Conservation (phyloP, 2,888 invertebrate species). For the Sesia apiformis region DNA sequence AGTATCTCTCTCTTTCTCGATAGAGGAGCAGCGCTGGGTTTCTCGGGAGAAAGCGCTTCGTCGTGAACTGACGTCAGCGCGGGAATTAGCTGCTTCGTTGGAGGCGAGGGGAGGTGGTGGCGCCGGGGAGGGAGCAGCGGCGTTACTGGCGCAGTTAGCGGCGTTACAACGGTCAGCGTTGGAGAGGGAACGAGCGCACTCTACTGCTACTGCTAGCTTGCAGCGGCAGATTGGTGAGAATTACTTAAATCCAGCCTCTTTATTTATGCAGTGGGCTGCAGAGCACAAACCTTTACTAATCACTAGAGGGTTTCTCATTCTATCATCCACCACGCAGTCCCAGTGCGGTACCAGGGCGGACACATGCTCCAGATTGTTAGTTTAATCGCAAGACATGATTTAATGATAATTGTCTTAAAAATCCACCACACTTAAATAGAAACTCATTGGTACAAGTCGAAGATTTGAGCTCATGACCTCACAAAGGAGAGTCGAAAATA, state of each 20-base stretch:
- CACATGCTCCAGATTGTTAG: no score
- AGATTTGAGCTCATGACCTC: no score
- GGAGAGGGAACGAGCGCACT: slow-evolving; percentile 34
- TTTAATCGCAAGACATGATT: no score
- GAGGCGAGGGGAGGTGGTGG: slow-evolving; percentile 17
- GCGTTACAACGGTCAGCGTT: slow-evolving; percentile 42
- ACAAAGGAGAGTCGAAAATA: no score
- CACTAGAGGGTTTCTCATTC: no score
- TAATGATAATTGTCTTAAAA: no score
- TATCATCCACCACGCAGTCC: no score
- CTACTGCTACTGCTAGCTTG: slow-evolving; percentile 11
- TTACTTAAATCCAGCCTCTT: not conserved
- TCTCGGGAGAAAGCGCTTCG: slow-evolving; percentile 45
- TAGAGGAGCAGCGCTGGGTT: slow-evolving; percentile 61
- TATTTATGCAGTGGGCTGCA: no score
- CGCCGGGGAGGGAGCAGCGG: slow-evolving; percentile 6
- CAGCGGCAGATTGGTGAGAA: slow-evolving; percentile 20
- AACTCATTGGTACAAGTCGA: no score
- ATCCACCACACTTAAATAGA: no score
- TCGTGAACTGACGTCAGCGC: slow-evolving; percentile 35
- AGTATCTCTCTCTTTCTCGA: not conserved
- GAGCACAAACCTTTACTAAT: no score
- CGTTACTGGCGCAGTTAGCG: slow-evolving; percentile 41
- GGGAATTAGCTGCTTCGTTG: slow-evolving; percentile 26
- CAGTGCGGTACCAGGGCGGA: no score